Evolutionary conservation across 2,888 invertebrate species (phyloP), one percentile per base, ranked within the genome.

Genomic region (Tipula confusa): DNA sequence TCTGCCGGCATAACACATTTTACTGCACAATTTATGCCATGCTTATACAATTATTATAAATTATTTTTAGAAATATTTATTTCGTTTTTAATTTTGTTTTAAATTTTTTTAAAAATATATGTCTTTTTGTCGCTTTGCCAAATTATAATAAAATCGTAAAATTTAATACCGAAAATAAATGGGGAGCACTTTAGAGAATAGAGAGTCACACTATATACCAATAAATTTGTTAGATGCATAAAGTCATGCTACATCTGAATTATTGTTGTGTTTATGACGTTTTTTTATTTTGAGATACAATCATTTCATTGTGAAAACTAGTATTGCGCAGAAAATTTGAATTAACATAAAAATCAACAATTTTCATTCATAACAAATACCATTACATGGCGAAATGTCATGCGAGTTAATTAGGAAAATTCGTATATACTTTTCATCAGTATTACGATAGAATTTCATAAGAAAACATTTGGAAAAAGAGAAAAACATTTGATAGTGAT

Each of bases 301-400:
- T 9, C 24, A 64, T 24, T 18, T 64, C 24, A 24, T 64, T 18
- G n/a, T 82, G 82, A 82, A 82, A 82, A 82, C 31, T 33, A 33
- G 82, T 82, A 82, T 82, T 82, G 82, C 82, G 82, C 82, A 82
- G 31, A 82, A 82, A 82, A 82, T 31, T n/a, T 36, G 11, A 15
- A 15, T 11, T 9, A 29, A 33, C 33, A 82, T 9, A 33, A 82
- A 82, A 82, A n/a, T n/a, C n/a, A n/a, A 11, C 9, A 15, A 29
- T 29, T 13, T 80, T 80, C 80, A 80, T 80, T 80, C 80, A 80
- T 80, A 64, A 64, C 64, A 18, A 64, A 64, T 9, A 64, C 64
- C 24, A 64, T 64, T 64, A 64, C 64, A 64, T 0, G n/a, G n/a
- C n/a, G n/a, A n/a, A 9, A 11, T 64, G 24, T 11, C 64, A 64